Evolutionary conservation across 2,888 invertebrate genomes (phyloP).

Genomic region (Smittia sp.): DNA sequence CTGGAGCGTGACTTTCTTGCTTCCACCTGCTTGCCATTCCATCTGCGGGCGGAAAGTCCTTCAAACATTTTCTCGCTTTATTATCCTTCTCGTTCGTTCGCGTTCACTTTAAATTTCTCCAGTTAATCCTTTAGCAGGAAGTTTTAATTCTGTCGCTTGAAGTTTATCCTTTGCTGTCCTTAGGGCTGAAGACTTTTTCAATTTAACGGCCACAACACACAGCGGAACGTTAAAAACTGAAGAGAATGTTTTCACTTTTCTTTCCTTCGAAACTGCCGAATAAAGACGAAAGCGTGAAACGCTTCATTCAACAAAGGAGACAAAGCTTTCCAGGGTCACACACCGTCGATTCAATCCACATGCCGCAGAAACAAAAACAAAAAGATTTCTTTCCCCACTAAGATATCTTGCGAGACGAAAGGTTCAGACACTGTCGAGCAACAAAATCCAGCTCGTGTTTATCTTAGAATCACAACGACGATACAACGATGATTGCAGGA

Average conservation of each 20-base stretch:
- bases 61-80: neutral
- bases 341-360: neutral
- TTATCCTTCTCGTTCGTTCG: too few species aligned
- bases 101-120: too few species aligned
- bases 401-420: neutral
- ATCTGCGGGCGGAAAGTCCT: neutral
- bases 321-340: constrained; percentile 13
- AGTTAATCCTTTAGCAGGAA: too few species aligned
- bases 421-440: neutral
- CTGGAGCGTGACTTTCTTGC: neutral
- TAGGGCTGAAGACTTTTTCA: neutral
- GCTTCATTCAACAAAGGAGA: neutral
- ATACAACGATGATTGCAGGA: neutral
- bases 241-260: neutral
- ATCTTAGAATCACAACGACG: neutral
- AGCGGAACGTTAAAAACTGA: constrained; percentile 11
- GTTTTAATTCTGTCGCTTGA: too few species aligned
- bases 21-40: neutral
- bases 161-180: too few species aligned
- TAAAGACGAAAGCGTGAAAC: neutral
- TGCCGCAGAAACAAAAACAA: neutral
- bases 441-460: neutral
- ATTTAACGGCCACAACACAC: neutral
- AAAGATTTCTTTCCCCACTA: neutral
- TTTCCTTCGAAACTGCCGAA: neutral